Conservation (phyloP, 2,888 invertebrate genomes). For the Oxyteleia sp. region DNA sequence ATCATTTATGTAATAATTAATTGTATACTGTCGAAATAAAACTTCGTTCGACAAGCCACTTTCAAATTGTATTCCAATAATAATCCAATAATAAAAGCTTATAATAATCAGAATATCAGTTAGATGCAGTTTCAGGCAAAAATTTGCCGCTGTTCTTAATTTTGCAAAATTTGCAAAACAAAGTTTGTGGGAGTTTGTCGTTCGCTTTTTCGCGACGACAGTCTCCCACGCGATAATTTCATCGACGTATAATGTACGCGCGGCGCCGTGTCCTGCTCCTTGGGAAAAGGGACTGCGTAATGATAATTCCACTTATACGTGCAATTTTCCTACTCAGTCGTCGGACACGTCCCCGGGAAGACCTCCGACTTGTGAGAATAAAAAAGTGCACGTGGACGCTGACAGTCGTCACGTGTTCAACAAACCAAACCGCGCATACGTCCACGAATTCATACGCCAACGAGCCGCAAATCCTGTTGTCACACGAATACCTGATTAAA, state of each 20-base stretch:
- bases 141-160: too few species aligned
- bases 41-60: too few species aligned
- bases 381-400: constrained; percentile 51
- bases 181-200: too few species aligned
- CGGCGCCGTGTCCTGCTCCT: constrained; percentile 50
- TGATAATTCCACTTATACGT: constrained; percentile 57
- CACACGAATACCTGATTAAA: constrained; percentile 21
- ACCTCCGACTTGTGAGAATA: constrained; percentile 49
- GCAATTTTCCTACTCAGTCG: constrained; percentile 67
- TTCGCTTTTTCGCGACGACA: neutral
- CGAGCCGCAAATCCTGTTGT: constrained; percentile 48
- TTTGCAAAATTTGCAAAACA: too few species aligned
- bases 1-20: too few species aligned
- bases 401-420: constrained; percentile 62
- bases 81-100: too few species aligned
- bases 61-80: too few species aligned
- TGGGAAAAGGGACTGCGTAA: constrained; percentile 65
- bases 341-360: constrained; percentile 22
- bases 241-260: constrained; percentile 52
- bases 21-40: too few species aligned
- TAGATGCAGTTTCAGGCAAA: too few species aligned
- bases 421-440: constrained; percentile 29
- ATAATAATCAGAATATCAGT: too few species aligned
- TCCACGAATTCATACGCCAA: constrained; percentile 40
- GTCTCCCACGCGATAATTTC: constrained; percentile 57